Base-by-base conservation (phyloP, 2,888 invertebrate species). In the Tipula lateralis region DNA sequence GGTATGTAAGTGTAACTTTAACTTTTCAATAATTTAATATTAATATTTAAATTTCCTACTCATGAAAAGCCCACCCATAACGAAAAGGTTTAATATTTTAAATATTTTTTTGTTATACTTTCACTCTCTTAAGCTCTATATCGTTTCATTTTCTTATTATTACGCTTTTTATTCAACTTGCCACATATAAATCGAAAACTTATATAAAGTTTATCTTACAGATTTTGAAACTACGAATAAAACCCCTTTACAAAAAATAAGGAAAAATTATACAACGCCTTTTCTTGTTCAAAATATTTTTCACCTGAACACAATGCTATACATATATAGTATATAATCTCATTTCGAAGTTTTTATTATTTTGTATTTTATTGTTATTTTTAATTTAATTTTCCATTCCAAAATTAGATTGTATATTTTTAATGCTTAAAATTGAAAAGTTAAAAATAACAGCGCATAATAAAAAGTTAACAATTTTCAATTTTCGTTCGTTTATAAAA, bases 331-430 rank as follows among this genome's bases (percentile, higher is more conserved):
- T 7, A 66, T n/a, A n/a, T 66, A 66, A 66, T 24, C 66, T 19
- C 13, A 24, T 66, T 66, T 9, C 66, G 9, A 24, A 24, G 24
- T 66, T 24, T 24, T 66, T 66, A n/a, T n/a, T n/a, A n/a, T n/a
- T 44, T 39, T 9, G 13, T 39, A 39, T 39, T 44, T 44, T 66
- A 24, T 66, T 66, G 66, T 66, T 24, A 66, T 66, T 66, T 66
- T 66, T 66, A 66, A 66, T 66, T 66, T 66, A 66, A 66, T 66
- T 66, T 66, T 66, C 66, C 66, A 66, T 66, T 66, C 9, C 66
- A 24, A 66, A 24, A 66, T 66, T 66, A 66, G 44, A 44, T 44
- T 44, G n/a, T 66, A 3, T 39, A 9, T 44, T 44, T 44, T 44
- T 44, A 24, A 24, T 66, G 19, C 24, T 12, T 9, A 66, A 66